These are phyloP conservation scores for Callinectes sapidus DNA, from an alignment of 2,888 invertebrate species.

Conservation along the genomic window DNA sequence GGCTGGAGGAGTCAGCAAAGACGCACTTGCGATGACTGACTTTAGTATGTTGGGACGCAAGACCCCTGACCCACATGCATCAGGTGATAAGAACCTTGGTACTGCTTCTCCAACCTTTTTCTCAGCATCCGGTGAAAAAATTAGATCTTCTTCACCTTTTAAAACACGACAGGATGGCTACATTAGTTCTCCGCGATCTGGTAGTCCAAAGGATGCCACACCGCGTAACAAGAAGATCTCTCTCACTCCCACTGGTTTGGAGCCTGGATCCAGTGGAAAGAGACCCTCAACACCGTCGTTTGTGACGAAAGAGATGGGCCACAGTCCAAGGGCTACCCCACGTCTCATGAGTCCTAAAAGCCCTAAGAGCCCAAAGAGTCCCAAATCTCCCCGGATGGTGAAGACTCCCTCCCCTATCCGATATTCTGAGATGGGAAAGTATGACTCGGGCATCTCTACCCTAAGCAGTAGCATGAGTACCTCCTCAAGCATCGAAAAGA, in stretches of 20 bases:
- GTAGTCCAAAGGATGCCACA: constrained; percentile 72
- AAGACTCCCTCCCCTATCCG: constrained; percentile 65
- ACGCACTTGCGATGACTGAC: constrained; percentile 45
- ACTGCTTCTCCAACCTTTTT: constrained; percentile 79
- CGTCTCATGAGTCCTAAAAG: constrained; percentile 73
- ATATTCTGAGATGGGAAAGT: constrained; percentile 80
- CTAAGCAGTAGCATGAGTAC: constrained; percentile 82
- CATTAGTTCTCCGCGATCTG: constrained; percentile 75
- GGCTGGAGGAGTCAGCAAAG: constrained; percentile 38
- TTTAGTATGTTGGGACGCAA: constrained; percentile 63
- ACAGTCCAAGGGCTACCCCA: constrained; percentile 61
- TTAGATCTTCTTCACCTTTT: constrained; percentile 48
- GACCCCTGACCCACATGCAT: constrained; percentile 65
- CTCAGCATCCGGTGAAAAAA: constrained; percentile 75
- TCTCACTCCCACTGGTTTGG: constrained; percentile 53
- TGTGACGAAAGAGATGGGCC: constrained; percentile 60
- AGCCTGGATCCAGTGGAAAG: constrained; percentile 61
- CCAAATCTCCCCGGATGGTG: constrained; percentile 74
- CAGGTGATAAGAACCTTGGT: constrained; percentile 76
- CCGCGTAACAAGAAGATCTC: constrained; percentile 56
- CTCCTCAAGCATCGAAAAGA: constrained; percentile 90
- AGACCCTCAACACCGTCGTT: constrained; percentile 63
- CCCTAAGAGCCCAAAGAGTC: constrained; percentile 80
- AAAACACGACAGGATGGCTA: constrained; percentile 83
- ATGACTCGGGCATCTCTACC: constrained; percentile 90